These are phyloP conservation scores for Plotosus lineatus DNA, from an alignment of 2,113 vertebrate species.

Conservation along the genomic window DNA sequence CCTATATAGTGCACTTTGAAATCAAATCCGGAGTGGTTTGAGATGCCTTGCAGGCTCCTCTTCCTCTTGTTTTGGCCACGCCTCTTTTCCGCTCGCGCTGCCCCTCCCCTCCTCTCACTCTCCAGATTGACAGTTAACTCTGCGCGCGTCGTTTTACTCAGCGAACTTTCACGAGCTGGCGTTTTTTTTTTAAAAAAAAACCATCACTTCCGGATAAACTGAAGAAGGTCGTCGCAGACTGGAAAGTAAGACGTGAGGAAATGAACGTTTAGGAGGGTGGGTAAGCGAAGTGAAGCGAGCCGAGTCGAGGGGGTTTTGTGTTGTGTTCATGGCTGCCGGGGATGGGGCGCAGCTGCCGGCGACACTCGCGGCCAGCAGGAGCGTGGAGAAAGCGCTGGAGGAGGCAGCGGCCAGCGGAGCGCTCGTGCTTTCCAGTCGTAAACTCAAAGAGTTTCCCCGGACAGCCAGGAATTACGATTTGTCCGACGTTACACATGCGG, in stretches of 20 bases:
- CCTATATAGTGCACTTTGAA: not conserved
- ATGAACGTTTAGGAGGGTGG: slow-evolving; percentile 54
- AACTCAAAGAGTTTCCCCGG: slow-evolving; percentile 84
- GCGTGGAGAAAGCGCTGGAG: slow-evolving; percentile 87
- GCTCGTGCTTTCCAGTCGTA: slow-evolving; percentile 83
- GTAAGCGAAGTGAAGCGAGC: slow-evolving; percentile 15
- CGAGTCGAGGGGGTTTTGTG: slow-evolving; percentile 58
- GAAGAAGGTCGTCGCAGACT: not conserved
- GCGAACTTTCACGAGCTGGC: not conserved
- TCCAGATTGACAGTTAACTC: slow-evolving; percentile 69
- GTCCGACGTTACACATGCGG: slow-evolving; percentile 88
- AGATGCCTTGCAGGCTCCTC: not conserved
- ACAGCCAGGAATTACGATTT: slow-evolving; percentile 84
- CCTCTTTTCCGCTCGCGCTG: slow-evolving; percentile 45
- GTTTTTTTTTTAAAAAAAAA: slow-evolving; percentile 36
- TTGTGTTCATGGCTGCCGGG: slow-evolving; percentile 77
- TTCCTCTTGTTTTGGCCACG: slow-evolving; percentile 2
- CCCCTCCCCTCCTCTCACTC: slow-evolving; percentile 25
- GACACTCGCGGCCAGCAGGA: slow-evolving; percentile 80
- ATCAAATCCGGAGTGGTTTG: not conserved
- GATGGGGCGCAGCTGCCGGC: slow-evolving; percentile 80
- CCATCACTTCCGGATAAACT: slow-evolving; percentile 35
- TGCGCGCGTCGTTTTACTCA: slow-evolving; percentile 38
- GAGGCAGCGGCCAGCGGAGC: slow-evolving; percentile 86
- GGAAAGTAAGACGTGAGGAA: slow-evolving; percentile 26